Conservation (phyloP, 2,113 vertebrate species). For the Ochotona princeps region DNA sequence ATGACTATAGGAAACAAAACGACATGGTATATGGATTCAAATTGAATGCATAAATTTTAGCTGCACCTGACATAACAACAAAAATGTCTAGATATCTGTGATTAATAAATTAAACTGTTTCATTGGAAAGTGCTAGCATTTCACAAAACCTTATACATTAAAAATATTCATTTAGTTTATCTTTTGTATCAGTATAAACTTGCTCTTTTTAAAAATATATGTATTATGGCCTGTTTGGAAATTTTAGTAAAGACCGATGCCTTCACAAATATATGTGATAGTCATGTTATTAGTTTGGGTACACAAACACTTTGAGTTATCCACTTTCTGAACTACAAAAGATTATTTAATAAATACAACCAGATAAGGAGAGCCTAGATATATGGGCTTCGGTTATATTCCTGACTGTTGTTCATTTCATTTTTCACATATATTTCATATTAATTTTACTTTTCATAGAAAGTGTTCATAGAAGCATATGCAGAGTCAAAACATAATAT, state of each 20-base stretch:
- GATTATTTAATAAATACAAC: conserved; percentile 78
- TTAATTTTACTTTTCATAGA: conserved; percentile 70
- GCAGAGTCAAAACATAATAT: conserved; percentile 54
- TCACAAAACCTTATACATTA: conserved; percentile 53
- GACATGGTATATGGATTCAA: neutral
- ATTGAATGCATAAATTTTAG: neutral
- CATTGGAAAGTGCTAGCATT: too few species aligned
- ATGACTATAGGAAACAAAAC: neutral
- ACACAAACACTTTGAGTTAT: neutral
- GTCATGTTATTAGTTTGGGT: conserved; percentile 76
- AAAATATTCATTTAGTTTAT: conserved; percentile 51
- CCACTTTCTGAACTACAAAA: conserved; percentile 76
- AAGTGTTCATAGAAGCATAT: conserved; percentile 24
- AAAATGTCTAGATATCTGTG: neutral
- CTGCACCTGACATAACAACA: neutral
- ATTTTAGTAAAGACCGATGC: conserved; percentile 79
- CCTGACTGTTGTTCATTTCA: conserved; percentile 71
- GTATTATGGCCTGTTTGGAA: conserved; percentile 72
- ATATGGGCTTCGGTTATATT: conserved; percentile 73
- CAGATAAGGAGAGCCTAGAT: conserved; percentile 77
- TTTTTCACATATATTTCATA: conserved; percentile 60
- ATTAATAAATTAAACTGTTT: neutral
- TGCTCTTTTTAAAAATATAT: conserved; percentile 77
- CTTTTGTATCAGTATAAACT: conserved; percentile 55
- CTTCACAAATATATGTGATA: conserved; percentile 79